Conservation (phyloP, 2,888 invertebrate species). For the Agonopterix subpropinquella region DNA sequence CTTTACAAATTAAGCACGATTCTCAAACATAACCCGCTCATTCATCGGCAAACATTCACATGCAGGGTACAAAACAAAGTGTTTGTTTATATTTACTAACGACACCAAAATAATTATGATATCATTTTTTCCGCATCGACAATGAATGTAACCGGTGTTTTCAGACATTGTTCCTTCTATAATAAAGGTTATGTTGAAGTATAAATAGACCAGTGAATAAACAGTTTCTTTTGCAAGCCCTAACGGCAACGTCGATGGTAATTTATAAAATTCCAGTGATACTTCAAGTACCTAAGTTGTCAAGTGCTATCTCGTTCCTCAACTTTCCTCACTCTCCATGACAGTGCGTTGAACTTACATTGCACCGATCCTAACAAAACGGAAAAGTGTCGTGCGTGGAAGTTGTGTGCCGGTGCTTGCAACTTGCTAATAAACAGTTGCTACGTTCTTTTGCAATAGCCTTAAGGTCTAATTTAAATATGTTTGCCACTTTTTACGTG, state of each 20-base stretch:
- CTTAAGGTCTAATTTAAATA: background rate
- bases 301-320: conserved; percentile 38
- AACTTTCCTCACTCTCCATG: conserved; percentile 41
- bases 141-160: too few relatives aligned
- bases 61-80: too few relatives aligned
- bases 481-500: background rate
- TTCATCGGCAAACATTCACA: too few relatives aligned
- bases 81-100: too few relatives aligned
- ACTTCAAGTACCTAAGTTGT: conserved; percentile 17
- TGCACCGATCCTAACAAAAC: conserved; percentile 42
- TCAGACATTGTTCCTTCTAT: too few relatives aligned
- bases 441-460: background rate
- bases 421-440: background rate
- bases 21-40: too few relatives aligned
- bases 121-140: too few relatives aligned
- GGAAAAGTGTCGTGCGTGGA: conserved; percentile 41
- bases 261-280: conserved; percentile 5
- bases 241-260: background rate
- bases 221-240: too few relatives aligned
- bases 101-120: too few relatives aligned
- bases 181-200: too few relatives aligned
- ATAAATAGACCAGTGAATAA: too few relatives aligned
- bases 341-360: conserved; percentile 27
- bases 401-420: conserved; percentile 9
- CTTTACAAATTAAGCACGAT: too few relatives aligned